Evolutionary conservation across 2,113 vertebrate genomes (phyloP).

Genomic region (Silurus meridionalis): DNA sequence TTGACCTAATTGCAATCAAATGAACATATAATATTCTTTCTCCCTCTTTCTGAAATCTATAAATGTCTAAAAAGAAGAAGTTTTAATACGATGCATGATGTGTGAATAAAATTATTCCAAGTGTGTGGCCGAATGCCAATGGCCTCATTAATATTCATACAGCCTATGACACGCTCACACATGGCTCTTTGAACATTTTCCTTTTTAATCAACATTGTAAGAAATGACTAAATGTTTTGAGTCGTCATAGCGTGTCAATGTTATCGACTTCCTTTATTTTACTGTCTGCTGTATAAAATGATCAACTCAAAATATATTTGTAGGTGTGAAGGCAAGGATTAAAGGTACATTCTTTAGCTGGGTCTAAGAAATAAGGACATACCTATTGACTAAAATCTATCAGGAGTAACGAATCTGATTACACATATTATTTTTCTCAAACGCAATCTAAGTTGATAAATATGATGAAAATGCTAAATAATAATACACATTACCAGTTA

Average conservation of each 20-base stretch:
- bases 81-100: background rate
- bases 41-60: background rate
- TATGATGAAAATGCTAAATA: background rate
- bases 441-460: background rate
- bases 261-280: background rate
- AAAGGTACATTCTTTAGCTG: background rate
- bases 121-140: conserved; percentile 27
- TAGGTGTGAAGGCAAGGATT: background rate
- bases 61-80: background rate
- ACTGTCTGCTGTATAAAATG: background rate
- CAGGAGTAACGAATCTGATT: background rate
- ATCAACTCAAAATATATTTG: background rate
- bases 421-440: background rate
- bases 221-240: background rate
- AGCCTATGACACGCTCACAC: background rate
- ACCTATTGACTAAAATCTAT: background rate
- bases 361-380: background rate
- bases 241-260: background rate
- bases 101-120: conserved; percentile 24
- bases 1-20: background rate
- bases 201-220: conserved; percentile 1
- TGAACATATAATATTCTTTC: background rate
- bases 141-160: conserved; percentile 36
- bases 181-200: background rate
- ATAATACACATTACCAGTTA: background rate